These are phyloP conservation scores for Pogonocherus hispidulus DNA, from an alignment of 2,888 invertebrate genomes.

Conservation along the genomic window DNA sequence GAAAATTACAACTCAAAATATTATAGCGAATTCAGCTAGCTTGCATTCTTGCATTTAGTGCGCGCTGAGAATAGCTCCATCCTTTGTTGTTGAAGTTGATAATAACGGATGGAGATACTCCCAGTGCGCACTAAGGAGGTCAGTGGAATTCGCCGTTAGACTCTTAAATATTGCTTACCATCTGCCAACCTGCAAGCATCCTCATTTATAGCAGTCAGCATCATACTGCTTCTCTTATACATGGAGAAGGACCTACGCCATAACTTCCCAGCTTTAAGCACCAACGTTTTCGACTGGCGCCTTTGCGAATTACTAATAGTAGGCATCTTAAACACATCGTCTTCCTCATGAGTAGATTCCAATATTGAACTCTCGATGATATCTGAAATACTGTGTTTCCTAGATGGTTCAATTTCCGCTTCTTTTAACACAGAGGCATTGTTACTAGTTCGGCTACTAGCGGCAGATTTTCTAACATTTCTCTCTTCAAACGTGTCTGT, in stretches of 20 bases:
- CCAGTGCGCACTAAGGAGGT: too few species aligned
- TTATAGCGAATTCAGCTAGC: too few species aligned
- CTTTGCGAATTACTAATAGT: not conserved
- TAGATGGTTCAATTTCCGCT: not conserved
- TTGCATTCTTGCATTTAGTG: too few species aligned
- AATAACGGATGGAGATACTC: too few species aligned
- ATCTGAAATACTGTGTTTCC: slow-evolving; percentile 16
- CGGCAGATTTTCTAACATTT: not conserved
- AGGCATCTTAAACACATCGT: slow-evolving; percentile 34
- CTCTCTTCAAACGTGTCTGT: not conserved
- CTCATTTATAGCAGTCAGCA: slow-evolving; percentile 16
- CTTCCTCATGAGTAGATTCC: slow-evolving; percentile 19
- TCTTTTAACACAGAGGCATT: not conserved
- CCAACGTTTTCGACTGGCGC: slow-evolving; percentile 58
- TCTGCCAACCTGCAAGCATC: slow-evolving; percentile 5
- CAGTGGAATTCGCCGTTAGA: too few species aligned
- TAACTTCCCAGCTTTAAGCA: slow-evolving; percentile 76
- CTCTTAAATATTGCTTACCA: slow-evolving; percentile 7
- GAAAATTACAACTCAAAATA: not conserved
- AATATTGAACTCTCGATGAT: slow-evolving; percentile 39
- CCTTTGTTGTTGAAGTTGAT: too few species aligned
- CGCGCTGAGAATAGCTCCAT: too few species aligned
- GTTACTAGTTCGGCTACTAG: too few species aligned
- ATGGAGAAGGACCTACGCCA: slow-evolving; percentile 78
- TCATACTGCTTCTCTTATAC: slow-evolving; percentile 62